Evolutionary conservation across 2,113 vertebrate species (phyloP).

Genomic region (Cichladusa arquata): DNA sequence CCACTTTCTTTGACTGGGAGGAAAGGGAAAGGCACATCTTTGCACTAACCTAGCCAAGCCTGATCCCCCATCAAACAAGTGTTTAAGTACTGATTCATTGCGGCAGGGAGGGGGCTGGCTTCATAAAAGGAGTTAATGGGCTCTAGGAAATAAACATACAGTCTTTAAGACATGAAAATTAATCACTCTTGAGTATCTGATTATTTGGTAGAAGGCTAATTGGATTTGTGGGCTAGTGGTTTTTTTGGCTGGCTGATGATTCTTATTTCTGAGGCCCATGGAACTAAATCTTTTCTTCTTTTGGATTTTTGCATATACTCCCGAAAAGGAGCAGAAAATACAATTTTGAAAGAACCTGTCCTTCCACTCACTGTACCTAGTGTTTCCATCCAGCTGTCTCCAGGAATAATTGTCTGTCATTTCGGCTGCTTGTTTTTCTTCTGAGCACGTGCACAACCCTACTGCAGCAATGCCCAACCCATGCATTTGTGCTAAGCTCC

Average conservation of each 20-base stretch:
- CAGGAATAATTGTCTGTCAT: rapidly evolving
- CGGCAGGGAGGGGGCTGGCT: neutral
- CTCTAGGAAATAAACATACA: neutral
- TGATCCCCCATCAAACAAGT: neutral
- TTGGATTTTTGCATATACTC: neutral
- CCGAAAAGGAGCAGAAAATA: neutral
- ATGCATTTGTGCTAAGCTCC: neutral
- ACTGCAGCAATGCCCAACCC: neutral
- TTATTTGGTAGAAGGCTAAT: neutral
- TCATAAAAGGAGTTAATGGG: neutral
- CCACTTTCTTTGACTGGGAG: neutral
- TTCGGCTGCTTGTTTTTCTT: neutral
- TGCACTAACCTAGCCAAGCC: neutral
- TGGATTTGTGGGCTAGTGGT: neutral
- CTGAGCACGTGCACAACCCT: neutral
- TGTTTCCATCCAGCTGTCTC: neutral
- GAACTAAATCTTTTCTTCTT: neutral
- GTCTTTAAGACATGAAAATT: neutral
- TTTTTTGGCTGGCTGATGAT: neutral
- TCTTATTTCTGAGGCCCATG: neutral
- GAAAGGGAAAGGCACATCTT: neutral
- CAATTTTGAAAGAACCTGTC: neutral
- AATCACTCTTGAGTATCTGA: neutral
- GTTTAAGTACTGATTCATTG: neutral
- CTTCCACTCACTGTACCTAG: neutral